Conservation (phyloP, 2,113 vertebrate genomes). For the Dipodomys stephensi region DNA sequence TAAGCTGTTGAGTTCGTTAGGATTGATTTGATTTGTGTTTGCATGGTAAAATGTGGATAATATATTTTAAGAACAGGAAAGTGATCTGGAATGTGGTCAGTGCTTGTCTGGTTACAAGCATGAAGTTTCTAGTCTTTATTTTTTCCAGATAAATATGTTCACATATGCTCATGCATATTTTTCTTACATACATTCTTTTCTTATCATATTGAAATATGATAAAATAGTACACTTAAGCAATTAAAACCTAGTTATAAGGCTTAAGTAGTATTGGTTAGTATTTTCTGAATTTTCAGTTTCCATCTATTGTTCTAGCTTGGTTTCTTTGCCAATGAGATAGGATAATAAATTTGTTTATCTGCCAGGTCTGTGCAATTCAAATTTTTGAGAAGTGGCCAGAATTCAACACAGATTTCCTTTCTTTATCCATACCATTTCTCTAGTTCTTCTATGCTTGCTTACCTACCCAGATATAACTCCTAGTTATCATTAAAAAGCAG, state of each 20-base stretch:
- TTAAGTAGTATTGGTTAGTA: background rate
- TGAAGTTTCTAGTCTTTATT: constrained; percentile 19
- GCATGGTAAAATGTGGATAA: constrained; percentile 15
- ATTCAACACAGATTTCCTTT: background rate
- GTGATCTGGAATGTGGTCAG: background rate
- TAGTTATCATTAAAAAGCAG: background rate
- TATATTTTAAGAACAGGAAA: background rate
- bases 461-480: background rate
- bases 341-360: background rate
- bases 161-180: background rate
- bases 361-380: background rate
- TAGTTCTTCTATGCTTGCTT: background rate
- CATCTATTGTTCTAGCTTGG: background rate
- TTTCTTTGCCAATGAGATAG: background rate
- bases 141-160: background rate
- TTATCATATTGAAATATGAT: background rate
- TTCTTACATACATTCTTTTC: background rate
- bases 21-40: constrained; percentile 30
- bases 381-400: constrained; percentile 33
- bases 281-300: constrained; percentile 21
- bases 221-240: constrained; percentile 4
- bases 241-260: background rate
- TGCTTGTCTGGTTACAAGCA: background rate
- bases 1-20: constrained; percentile 31
- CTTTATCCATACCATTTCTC: background rate